Percentiles rank a stretch among this genome's conserved stretches.
Evolutionary conservation across 2,888 invertebrate genomes (phyloP).

Genomic region (Congeria kusceri): DNA sequence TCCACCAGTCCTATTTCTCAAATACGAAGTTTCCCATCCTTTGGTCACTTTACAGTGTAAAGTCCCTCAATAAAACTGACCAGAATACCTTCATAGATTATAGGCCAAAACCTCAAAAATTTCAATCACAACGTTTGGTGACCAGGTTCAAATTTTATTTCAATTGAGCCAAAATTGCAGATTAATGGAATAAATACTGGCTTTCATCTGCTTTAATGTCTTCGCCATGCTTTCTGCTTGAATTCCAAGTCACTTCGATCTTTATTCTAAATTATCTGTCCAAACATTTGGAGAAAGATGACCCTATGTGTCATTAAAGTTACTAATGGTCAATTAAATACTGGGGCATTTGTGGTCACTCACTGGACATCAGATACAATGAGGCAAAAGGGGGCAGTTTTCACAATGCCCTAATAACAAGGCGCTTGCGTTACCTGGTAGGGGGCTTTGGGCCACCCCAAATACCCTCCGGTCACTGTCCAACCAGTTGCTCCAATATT

Average conservation of each 20-base stretch:
- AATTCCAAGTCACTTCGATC: conserved; percentile 28
- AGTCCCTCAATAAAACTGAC: not conserved
- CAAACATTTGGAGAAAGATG: conserved; percentile 41
- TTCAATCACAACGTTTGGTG: conserved; percentile 24
- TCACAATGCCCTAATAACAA: not conserved
- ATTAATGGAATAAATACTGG: conserved; percentile 54
- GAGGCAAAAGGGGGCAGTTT: conserved; percentile 3
- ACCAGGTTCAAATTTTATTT: conserved; percentile 28
- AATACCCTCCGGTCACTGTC: not conserved
- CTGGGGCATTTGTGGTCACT: not conserved
- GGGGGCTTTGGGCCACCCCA: not conserved
- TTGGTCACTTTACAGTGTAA: not conserved
- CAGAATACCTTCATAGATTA: not conserved
- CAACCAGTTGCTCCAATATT: no score
- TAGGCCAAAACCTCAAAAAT: conserved; percentile 35
- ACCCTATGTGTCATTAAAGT: conserved; percentile 39
- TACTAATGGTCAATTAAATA: conserved; percentile 32
- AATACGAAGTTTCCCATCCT: no score
- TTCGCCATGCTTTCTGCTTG: conserved; percentile 25
- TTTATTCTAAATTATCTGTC: conserved; percentile 50
- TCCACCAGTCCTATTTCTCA: no score
- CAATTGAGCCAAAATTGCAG: conserved; percentile 34
- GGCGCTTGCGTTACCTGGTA: not conserved
- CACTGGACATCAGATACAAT: not conserved
- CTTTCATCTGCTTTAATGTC: conserved; percentile 40